Evolutionary conservation across 1,140 invertebrate genomes (phyloP).

Genomic region (Linepithema humile): DNA sequence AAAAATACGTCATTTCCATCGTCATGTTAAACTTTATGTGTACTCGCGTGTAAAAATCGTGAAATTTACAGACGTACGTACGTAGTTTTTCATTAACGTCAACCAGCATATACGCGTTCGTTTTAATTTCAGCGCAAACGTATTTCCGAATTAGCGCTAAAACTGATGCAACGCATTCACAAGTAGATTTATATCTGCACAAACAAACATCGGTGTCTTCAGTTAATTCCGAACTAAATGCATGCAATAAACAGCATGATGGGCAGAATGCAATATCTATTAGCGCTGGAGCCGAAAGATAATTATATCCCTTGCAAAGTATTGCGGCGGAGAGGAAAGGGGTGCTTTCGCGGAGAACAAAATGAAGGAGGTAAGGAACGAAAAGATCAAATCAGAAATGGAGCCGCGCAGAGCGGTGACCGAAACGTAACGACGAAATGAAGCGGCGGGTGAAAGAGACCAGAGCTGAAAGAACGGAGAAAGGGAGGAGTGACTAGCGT

Average conservation of each 20-base stretch:
- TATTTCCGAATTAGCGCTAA: neutral
- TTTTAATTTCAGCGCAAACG: neutral
- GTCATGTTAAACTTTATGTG: neutral
- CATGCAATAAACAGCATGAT: slow-evolving; percentile 42
- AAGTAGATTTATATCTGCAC: neutral
- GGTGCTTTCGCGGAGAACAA: neutral
- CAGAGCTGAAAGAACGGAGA: neutral
- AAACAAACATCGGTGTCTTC: neutral
- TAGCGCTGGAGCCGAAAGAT: slow-evolving; percentile 65
- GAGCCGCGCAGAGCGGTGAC: neutral
- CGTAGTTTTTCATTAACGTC: neutral
- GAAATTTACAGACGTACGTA: neutral
- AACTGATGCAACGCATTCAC: neutral
- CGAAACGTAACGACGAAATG: neutral
- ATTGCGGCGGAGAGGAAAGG: neutral
- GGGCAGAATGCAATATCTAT: slow-evolving; percentile 72
- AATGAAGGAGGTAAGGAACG: slow-evolving; percentile 20
- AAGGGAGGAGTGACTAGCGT: slow-evolving; percentile 29
- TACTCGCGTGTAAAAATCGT: neutral
- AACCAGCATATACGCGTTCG: neutral
- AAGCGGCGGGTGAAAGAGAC: neutral
- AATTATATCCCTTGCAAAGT: slow-evolving; percentile 39
- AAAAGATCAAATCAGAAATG: slow-evolving; percentile 27
- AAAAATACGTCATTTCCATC: slow-evolving; percentile 10
- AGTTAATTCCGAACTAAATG: neutral